These are phyloP conservation scores for Ochropleura leucogaster DNA, from an alignment of 2,888 invertebrate genomes.

Conservation along the genomic window DNA sequence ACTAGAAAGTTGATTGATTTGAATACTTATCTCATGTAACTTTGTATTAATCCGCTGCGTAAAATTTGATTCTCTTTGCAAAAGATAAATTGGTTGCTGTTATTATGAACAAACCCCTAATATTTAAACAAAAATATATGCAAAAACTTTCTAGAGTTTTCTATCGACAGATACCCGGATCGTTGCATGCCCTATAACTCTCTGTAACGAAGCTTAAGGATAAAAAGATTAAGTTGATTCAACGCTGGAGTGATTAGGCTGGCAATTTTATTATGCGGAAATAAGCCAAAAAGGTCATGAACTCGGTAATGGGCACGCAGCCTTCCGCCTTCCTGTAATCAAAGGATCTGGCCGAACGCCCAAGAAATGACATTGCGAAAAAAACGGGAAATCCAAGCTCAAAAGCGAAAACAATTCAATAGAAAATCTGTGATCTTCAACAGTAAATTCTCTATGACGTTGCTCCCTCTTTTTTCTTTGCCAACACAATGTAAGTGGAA, in stretches of 20 bases:
- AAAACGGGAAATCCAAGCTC: not conserved
- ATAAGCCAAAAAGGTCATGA: conserved; percentile 14
- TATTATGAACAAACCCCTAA: not conserved
- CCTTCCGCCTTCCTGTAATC: conserved; percentile 4
- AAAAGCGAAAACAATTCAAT: conserved; percentile 25
- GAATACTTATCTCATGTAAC: not conserved
- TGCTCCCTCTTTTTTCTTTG: conserved; percentile 29
- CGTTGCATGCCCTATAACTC: not conserved
- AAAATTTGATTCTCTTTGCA: not conserved
- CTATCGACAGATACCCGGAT: not conserved
- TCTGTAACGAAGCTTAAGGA: not conserved
- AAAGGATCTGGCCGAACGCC: conserved; percentile 1
- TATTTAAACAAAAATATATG: not conserved
- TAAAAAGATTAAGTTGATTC: conserved; percentile 18
- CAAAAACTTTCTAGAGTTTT: not conserved
- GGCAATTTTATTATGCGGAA: conserved; percentile 25
- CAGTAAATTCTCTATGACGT: conserved; percentile 26
- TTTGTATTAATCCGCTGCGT: too few species aligned
- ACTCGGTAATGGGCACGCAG: conserved; percentile 8
- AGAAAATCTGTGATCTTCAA: conserved; percentile 22
- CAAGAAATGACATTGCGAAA: not conserved
- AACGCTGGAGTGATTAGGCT: not conserved
- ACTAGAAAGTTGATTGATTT: conserved; percentile 2
- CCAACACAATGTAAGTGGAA: conserved; percentile 35
- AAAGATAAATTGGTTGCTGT: not conserved